Percentiles rank a stretch among this genome's conserved stretches.
These are phyloP conservation scores for Bombus impatiens DNA, from an alignment of 1,140 invertebrate species.

Conservation along the genomic window DNA sequence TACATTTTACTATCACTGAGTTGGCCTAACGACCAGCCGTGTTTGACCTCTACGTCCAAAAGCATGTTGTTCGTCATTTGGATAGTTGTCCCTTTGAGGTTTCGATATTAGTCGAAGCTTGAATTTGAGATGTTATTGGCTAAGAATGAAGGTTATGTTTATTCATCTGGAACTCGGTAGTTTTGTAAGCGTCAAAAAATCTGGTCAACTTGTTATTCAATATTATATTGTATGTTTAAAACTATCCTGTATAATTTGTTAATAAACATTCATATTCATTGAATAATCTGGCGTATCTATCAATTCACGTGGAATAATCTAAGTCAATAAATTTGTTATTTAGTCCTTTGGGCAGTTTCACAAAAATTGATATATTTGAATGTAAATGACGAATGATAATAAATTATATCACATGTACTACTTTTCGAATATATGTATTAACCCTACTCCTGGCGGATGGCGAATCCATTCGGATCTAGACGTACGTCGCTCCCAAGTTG, in stretches of 20 bases:
- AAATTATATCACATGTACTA: no score
- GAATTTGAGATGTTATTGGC: background rate
- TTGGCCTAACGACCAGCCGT: background rate
- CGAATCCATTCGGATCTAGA: no score
- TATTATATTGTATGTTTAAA: background rate
- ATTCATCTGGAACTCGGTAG: background rate
- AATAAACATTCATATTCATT: background rate
- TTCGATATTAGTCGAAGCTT: background rate
- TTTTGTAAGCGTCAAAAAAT: background rate
- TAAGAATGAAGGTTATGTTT: background rate
- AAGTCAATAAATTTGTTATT: background rate
- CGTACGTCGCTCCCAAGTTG: no score
- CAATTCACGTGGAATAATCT: background rate
- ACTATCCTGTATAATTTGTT: background rate
- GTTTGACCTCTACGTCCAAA: background rate
- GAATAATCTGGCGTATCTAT: no score
- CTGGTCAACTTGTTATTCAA: background rate
- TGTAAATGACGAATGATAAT: no score
- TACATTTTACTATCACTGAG: conserved; percentile 12
- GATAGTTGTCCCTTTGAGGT: background rate
- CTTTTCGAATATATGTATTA: no score
- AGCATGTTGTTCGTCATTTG: background rate
- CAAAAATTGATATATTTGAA: background rate
- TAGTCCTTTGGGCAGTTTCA: background rate
- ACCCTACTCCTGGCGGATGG: no score